phyloP scores from a whole-genome alignment of 2,888 invertebrate species.

The Trichogramma dendrolimi region DNA sequence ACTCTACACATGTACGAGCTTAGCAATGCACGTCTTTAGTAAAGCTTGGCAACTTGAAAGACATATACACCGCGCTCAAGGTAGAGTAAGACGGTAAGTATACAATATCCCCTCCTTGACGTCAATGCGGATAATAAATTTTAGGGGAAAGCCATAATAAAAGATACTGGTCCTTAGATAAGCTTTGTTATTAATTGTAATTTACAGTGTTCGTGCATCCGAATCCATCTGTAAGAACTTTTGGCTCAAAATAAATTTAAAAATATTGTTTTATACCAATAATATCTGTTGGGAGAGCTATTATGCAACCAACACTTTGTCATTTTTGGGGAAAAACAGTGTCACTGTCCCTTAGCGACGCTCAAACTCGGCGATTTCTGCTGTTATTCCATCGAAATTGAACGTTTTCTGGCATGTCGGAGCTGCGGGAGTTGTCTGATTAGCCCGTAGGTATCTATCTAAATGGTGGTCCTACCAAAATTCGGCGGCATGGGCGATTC shows the following conservation, averaged over 20 bases:
- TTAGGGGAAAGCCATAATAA: constrained; percentile 47
- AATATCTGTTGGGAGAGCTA: not conserved
- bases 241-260: not conserved
- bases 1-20: too few species aligned
- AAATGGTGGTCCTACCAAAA: constrained; percentile 40
- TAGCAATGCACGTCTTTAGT: too few species aligned
- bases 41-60: constrained; percentile 1
- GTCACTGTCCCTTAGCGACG: constrained; percentile 43
- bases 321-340: constrained; percentile 51
- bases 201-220: not conserved
- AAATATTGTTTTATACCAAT: not conserved
- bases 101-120: constrained; percentile 22
- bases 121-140: constrained; percentile 32
- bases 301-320: constrained; percentile 20
- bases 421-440: not conserved
- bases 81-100: constrained; percentile 13
- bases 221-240: not conserved
- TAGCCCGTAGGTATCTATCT: not conserved
- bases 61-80: constrained; percentile 12
- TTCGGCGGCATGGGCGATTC: constrained; percentile 34
- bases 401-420: not conserved
- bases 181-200: not conserved
- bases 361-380: constrained; percentile 1
- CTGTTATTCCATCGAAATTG: not conserved
- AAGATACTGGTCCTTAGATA: not conserved